Evolutionary conservation across 2,113 vertebrate genomes (phyloP), one percentile per base, ranked within the genome.

Genomic region (Tachycineta bicolor): DNA sequence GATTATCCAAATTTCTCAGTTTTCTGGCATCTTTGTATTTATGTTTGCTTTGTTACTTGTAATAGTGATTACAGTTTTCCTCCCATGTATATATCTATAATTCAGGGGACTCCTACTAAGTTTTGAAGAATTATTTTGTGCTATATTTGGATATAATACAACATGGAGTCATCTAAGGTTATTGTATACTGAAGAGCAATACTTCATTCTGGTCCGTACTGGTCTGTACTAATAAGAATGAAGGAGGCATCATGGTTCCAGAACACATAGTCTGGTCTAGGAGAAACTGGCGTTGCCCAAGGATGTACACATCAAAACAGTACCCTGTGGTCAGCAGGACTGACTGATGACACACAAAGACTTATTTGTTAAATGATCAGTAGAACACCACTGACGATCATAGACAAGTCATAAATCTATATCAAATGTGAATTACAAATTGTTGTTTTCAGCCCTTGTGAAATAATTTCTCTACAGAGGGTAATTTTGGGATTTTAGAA

Each of bases 361-460:
- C 5, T 63, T 78, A 15, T 62, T 85, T 85, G 34, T 12, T 47
- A 34, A 90, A 90, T 11, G 10, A 59, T 55, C 8, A n/a, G 14
- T 5, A 74, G 28, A 70, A 49, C 0, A 0, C 18, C 18, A 34
- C 9, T 0, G 0, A 39, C 59, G 8, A 58, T 41, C 20, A 87
- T 34, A 55, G 25, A 29, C 7, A 91, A 68, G 4, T 56, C 24
- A 52, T 2, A 24, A 71, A 50, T 71, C 50, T 5, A 28, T 71
- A 71, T 13, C 4, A 52, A 79, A 88, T 60, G 17, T 43, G 10
- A 90, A 83, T 71, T 85, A 69, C 0, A 68, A 47, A 47, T 31
- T 79, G 5, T 4, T 46, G 25, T 17, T 69, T 58, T 81, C n/a
- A 67, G 17, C 23, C 11, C 43, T 71, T 50, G 3, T 29, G 13